Evolutionary conservation across 2,113 vertebrate species (phyloP).

Genomic region (Motacilla tschutschensis): DNA sequence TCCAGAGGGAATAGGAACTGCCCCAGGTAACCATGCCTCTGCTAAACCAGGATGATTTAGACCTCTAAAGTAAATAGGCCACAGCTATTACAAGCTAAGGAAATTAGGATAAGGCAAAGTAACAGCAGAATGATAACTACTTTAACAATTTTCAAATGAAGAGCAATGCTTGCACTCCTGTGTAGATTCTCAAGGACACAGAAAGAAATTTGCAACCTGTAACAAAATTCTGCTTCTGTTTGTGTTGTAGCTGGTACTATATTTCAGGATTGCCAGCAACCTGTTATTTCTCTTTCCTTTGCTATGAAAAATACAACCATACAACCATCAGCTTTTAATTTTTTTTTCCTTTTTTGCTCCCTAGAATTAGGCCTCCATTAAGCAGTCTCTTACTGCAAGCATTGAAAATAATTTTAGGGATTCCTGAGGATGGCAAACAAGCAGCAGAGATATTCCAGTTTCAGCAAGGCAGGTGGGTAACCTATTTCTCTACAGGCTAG

Average conservation of each 20-base stretch:
- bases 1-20: constrained; percentile 42
- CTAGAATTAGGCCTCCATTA: not conserved
- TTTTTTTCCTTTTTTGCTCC: fast-evolving
- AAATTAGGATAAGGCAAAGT: constrained; percentile 45
- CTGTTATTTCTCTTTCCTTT: not conserved
- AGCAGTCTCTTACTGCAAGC: not conserved
- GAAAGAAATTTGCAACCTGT: not conserved
- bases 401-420: not conserved
- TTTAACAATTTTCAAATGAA: not conserved
- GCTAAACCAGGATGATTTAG: constrained; percentile 20
- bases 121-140: not conserved
- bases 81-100: constrained; percentile 21
- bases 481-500: not conserved
- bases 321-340: not conserved
- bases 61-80: constrained; percentile 41
- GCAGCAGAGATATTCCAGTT: not conserved
- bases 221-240: not conserved
- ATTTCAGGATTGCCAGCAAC: not conserved
- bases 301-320: not conserved
- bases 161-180: not conserved
- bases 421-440: not conserved
- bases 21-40: constrained; percentile 28
- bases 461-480: not conserved
- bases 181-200: not conserved
- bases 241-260: not conserved